Base-by-base conservation (phyloP, 2,797 vertebrate genomes). In the Muraenolepis orangiensis region DNA sequence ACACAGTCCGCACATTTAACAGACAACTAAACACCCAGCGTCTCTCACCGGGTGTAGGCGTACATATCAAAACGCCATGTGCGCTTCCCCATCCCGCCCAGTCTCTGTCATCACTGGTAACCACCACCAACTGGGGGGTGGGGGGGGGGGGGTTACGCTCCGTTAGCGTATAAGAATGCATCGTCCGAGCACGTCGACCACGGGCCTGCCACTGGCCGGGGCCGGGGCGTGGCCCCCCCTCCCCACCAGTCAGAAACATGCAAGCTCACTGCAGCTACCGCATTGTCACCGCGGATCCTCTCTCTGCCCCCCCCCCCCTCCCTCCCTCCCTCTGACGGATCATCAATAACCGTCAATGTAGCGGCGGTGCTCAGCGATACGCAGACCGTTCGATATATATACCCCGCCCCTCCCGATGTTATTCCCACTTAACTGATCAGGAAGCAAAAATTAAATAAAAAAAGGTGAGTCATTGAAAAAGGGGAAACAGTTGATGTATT, bases 261-360 rank as follows among this genome's bases (percentile, higher is more conserved):
- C 89, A 90, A 88, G 83, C 88, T 91, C 89, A 88, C 85, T 93
- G 91, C 90, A 90, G 90, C 86, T 86, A 81, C 88, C 74, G 86
- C 87, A 87, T 85, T 87, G 84, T 75, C 84, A 87, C 88, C 84
- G 79, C 87, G 88, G 89, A 84, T 86, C 87, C n/a, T n/a, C n/a
- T n/a, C n/a, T n/a, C n/a, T n/a, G n/a, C n/a, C n/a, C 85, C 80
- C 80, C 83, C 81, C 69, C 76, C 82, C 82, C 80, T 86, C 87
- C 85, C 80, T 80, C 83, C 80, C 70, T n/a, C n/a, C 74, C 82
- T 82, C 79, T 81, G 80, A 83, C 79, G 70, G 84, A 75, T 79
- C 83, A 76, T 88, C 89, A 87, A 85, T 80, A 87, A 75, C 79
- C 71, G 82, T 84, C 85, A 80, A 88, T 82, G 80, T 57, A 78